These are phyloP conservation scores for Troides oblongomaculatus DNA, from an alignment of 2,888 invertebrate genomes.

Conservation along the genomic window DNA sequence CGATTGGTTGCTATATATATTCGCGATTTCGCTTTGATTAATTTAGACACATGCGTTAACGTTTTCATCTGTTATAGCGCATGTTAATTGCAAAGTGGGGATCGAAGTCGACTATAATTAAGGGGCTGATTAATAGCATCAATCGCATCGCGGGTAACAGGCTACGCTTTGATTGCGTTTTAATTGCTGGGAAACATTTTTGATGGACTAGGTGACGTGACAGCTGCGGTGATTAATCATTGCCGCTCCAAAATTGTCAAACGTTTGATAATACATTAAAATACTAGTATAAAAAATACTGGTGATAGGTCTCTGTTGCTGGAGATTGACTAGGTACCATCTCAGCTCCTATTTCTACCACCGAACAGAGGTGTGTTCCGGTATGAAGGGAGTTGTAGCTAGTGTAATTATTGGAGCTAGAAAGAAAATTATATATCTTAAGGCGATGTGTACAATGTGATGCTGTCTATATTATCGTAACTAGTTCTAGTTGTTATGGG, in stretches of 20 bases:
- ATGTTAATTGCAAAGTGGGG: constrained; percentile 22
- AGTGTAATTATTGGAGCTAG: too few species aligned
- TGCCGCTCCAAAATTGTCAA: constrained; percentile 15
- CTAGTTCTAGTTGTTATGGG: too few species aligned
- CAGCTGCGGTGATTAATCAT: constrained; percentile 29
- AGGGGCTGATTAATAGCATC: constrained; percentile 58
- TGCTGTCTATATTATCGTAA: too few species aligned
- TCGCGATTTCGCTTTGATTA: constrained; percentile 29
- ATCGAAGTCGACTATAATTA: constrained; percentile 48
- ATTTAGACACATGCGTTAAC: constrained; percentile 32
- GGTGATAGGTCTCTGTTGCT: neutral
- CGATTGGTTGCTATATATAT: constrained; percentile 8
- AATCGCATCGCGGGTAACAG: constrained; percentile 46
- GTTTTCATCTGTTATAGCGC: constrained; percentile 34
- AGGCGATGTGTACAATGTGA: too few species aligned
- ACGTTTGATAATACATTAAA: constrained; percentile 14
- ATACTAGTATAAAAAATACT: neutral
- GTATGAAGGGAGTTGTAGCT: too few species aligned
- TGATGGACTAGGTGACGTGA: constrained; percentile 44
- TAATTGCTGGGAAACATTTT: constrained; percentile 59
- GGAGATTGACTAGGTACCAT: too few species aligned
- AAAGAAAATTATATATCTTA: too few species aligned
- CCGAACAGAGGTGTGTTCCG: too few species aligned
- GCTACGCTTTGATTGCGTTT: constrained; percentile 65
- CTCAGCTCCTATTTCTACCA: too few species aligned